Evolutionary conservation across 1,140 invertebrate genomes (phyloP).

Genomic region (Limonius californicus): DNA sequence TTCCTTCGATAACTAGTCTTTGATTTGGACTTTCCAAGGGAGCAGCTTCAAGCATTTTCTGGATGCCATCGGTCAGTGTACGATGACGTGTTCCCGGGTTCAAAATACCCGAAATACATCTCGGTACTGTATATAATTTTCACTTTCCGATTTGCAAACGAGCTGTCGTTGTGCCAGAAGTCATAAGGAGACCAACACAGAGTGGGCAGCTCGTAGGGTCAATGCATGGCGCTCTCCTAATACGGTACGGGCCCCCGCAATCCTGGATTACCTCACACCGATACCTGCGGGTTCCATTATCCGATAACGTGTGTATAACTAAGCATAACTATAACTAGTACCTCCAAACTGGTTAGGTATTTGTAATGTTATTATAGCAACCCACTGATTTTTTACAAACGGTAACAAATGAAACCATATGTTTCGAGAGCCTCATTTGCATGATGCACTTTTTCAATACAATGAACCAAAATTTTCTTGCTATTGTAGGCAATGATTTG

Average conservation of each 20-base stretch:
- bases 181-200: background rate
- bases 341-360: background rate
- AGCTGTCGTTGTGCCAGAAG: background rate
- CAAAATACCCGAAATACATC: no score
- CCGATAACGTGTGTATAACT: background rate
- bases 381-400: background rate
- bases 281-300: constrained; percentile 3
- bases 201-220: constrained; percentile 16
- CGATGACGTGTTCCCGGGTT: no score
- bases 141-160: background rate
- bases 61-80: no score
- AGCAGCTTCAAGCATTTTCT: no score
- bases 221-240: constrained; percentile 18
- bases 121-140: no score
- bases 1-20: no score
- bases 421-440: background rate
- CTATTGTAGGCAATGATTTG: no score
- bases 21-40: no score
- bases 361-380: background rate
- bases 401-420: background rate
- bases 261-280: constrained; percentile 8
- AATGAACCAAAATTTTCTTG: no score
- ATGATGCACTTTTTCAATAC: no score
- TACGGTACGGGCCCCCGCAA: constrained; percentile 8
- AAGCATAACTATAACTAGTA: background rate